phyloP scores from a whole-genome alignment of 2,113 vertebrate genomes.

The Nannospalax galili region DNA sequence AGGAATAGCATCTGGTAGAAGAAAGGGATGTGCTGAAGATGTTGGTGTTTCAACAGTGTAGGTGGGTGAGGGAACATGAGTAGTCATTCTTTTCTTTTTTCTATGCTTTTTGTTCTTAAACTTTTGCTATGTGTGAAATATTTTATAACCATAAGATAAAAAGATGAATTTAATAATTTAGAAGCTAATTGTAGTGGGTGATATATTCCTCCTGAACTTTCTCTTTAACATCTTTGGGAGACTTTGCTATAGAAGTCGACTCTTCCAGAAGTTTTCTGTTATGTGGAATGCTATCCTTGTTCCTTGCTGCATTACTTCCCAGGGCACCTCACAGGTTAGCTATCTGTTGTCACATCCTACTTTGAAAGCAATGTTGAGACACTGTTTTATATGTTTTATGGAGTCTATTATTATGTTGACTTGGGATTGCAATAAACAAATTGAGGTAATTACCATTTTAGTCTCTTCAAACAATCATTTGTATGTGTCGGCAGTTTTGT shows the following conservation, averaged over 20 bases:
- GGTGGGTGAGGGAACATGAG: neutral
- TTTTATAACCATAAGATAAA: slow-evolving; percentile 16
- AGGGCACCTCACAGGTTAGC: no score
- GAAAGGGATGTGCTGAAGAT: neutral
- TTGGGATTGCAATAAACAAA: no score
- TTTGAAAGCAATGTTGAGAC: no score
- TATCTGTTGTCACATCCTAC: no score
- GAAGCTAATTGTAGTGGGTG: neutral
- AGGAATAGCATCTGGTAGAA: neutral
- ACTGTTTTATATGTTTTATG: no score
- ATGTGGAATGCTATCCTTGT: no score
- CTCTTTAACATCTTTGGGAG: neutral
- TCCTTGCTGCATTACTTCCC: no score
- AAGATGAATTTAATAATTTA: neutral
- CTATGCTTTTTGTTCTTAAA: neutral
- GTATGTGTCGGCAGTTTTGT: no score
- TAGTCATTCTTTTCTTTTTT: slow-evolving; percentile 31
- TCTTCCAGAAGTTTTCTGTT: no score
- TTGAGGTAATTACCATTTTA: no score
- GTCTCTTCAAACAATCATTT: no score
- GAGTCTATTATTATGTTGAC: no score
- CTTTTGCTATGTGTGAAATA: neutral
- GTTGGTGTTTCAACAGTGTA: neutral
- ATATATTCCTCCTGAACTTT: neutral
- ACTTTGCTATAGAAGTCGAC: neutral